phyloP scores from a whole-genome alignment of 2,888 invertebrate genomes.

The Lasioglossum oenotherae region DNA sequence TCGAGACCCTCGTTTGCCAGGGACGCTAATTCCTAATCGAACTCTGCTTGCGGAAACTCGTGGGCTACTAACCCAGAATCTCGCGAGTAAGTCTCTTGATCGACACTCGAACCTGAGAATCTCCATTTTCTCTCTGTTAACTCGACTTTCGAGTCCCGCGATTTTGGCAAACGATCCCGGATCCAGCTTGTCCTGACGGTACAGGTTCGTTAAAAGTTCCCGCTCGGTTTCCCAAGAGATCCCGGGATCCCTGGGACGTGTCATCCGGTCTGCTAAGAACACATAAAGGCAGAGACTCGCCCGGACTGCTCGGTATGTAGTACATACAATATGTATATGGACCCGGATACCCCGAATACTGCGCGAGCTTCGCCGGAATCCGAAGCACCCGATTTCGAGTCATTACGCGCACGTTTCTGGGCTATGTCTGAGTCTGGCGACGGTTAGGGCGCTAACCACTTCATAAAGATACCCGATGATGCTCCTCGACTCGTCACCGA shows the following conservation, averaged over 20 bases:
- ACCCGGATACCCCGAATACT: slow-evolving; percentile 12
- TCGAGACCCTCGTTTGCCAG: not conserved
- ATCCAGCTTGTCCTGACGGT: not conserved
- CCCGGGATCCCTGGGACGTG: not conserved
- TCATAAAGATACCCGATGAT: slow-evolving; percentile 28
- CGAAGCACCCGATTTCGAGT: slow-evolving; percentile 47
- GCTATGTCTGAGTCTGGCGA: not conserved
- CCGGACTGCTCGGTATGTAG: slow-evolving; percentile 21
- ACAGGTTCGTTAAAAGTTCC: slow-evolving; percentile 4
- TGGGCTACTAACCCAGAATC: not conserved
- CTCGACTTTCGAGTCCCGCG: not conserved
- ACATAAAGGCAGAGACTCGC: slow-evolving; percentile 18
- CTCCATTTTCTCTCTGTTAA: not conserved
- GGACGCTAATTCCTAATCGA: slow-evolving; percentile 4
- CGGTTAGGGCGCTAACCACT: slow-evolving; percentile 30
- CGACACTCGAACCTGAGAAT: not conserved
- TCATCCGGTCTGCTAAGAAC: not conserved
- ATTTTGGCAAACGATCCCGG: not conserved
- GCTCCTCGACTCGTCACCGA: not conserved
- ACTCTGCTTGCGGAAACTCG: not conserved
- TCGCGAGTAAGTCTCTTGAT: not conserved
- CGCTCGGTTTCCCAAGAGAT: not conserved
- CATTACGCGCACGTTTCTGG: slow-evolving; percentile 44
- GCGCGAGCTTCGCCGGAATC: slow-evolving; percentile 36
- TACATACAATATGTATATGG: slow-evolving; percentile 17